phyloP scores from a whole-genome alignment of 1,140 invertebrate species.

The Nylanderia fulva region DNA sequence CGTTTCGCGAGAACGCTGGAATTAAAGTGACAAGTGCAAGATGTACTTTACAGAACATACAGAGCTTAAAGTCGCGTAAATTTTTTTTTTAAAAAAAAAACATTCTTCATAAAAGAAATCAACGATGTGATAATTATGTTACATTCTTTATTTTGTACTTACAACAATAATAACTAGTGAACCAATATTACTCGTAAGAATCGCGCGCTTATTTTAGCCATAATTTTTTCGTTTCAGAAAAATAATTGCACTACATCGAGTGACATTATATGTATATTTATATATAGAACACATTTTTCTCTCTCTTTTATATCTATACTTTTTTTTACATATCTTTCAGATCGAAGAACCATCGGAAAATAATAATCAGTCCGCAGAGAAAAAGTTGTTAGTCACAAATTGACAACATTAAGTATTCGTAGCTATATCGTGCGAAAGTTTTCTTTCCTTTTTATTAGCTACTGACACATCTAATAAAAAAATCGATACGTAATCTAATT shows the following conservation, averaged over 20 bases:
- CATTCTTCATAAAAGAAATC: not conserved
- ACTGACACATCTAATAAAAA: no score
- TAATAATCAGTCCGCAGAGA: not conserved
- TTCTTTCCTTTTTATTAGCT: not conserved
- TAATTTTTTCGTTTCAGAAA: not conserved
- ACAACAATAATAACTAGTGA: slow-evolving; percentile 20
- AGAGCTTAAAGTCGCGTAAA: not conserved
- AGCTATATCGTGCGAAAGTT: slow-evolving; percentile 17
- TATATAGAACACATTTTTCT: not conserved
- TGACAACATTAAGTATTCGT: slow-evolving; percentile 31
- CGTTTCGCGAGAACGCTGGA: not conserved
- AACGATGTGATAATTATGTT: slow-evolving; percentile 25
- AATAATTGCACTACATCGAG: not conserved
- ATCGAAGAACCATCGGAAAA: not conserved
- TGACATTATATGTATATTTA: not conserved
- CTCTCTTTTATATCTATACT: not conserved
- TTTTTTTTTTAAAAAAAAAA: not conserved
- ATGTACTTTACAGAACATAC: not conserved
- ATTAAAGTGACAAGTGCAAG: not conserved
- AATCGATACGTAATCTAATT: not conserved
- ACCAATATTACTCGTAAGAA: slow-evolving; percentile 10
- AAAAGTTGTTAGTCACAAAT: slow-evolving; percentile 38
- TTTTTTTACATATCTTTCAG: not conserved
- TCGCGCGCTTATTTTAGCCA: not conserved
- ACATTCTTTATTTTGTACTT: slow-evolving; percentile 50